Conservation (phyloP, 2,888 invertebrate genomes). For the Platycheirus rosarum region DNA sequence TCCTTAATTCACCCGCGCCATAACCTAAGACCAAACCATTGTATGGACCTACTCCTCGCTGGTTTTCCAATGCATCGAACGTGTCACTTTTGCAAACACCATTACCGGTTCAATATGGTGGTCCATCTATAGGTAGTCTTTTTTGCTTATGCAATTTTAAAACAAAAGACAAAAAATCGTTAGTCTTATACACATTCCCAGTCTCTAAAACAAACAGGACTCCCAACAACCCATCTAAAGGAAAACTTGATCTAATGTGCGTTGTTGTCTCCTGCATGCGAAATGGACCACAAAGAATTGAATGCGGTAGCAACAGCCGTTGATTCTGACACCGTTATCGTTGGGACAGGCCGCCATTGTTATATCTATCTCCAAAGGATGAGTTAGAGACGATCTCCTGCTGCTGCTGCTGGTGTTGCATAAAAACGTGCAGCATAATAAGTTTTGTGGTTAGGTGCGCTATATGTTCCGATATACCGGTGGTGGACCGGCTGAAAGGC, state of each 20-base stretch:
- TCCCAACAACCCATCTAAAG: slow-evolving; percentile 30
- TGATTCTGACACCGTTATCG: slow-evolving; percentile 58
- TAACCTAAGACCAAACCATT: slow-evolving; percentile 24
- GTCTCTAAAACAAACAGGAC: slow-evolving; percentile 12
- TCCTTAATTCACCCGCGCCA: slow-evolving; percentile 37
- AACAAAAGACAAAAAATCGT: slow-evolving; percentile 5
- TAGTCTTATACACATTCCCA: slow-evolving; percentile 19
- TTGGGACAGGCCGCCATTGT: slow-evolving; percentile 39
- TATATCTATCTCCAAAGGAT: slow-evolving; percentile 31
- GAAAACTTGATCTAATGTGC: slow-evolving; percentile 67
- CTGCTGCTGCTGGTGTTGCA: slow-evolving; percentile 4
- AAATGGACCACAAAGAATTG: slow-evolving; percentile 68
- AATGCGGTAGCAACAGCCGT: slow-evolving; percentile 60
- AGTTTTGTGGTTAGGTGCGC: slow-evolving; percentile 62
- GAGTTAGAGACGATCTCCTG: slow-evolving; percentile 15
- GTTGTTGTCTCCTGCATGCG: slow-evolving; percentile 65
- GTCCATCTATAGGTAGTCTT: background rate
- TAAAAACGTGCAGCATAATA: slow-evolving; percentile 67
- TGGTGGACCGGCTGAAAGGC: slow-evolving; percentile 1
- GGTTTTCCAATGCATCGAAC: slow-evolving; percentile 58
- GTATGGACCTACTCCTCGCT: background rate
- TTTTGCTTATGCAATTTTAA: slow-evolving; percentile 42
- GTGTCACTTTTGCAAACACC: slow-evolving; percentile 54
- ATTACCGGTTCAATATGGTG: slow-evolving; percentile 23
- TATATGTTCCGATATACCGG: background rate